A percentile compares a stretch with the other conserved stretches of the same genome.
Evolutionary conservation across 2,797 vertebrate species (phyloP).

Genomic region (Gallirallus australis): DNA sequence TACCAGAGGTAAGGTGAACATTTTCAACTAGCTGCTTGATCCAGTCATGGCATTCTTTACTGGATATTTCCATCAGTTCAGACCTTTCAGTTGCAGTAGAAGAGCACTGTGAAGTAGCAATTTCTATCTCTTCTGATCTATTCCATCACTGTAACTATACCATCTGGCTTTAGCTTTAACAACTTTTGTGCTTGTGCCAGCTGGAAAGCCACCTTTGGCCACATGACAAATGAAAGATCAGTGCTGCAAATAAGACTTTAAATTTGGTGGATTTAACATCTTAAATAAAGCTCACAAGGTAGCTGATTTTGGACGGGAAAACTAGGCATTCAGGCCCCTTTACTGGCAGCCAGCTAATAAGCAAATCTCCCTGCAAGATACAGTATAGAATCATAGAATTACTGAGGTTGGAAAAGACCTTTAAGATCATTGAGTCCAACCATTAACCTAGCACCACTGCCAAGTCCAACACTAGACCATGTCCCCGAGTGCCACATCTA

Average conservation of each 20-base stretch:
- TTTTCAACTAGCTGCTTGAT: not conserved
- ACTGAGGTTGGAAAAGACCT: too few species aligned
- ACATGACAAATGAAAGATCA: not conserved
- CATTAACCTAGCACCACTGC: too few species aligned
- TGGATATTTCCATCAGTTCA: not conserved
- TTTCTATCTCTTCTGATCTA: not conserved
- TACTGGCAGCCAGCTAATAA: not conserved
- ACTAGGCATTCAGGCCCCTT: not conserved
- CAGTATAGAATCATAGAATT: not conserved
- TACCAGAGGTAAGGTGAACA: not conserved
- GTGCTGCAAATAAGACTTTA: not conserved
- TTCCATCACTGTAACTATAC: not conserved
- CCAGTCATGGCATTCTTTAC: not conserved
- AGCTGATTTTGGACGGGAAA: not conserved
- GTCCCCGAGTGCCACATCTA: too few species aligned
- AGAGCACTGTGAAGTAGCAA: not conserved
- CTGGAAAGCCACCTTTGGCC: not conserved
- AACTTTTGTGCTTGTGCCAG: not conserved
- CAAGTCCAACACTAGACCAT: too few species aligned
- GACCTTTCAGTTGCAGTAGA: not conserved
- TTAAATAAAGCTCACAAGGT: not conserved
- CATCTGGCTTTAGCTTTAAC: not conserved
- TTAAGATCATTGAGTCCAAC: too few species aligned
- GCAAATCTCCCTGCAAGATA: not conserved
- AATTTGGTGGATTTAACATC: not conserved